Evolutionary conservation across 2,113 vertebrate genomes (phyloP).

Genomic region (Oreochromis niloticus): DNA sequence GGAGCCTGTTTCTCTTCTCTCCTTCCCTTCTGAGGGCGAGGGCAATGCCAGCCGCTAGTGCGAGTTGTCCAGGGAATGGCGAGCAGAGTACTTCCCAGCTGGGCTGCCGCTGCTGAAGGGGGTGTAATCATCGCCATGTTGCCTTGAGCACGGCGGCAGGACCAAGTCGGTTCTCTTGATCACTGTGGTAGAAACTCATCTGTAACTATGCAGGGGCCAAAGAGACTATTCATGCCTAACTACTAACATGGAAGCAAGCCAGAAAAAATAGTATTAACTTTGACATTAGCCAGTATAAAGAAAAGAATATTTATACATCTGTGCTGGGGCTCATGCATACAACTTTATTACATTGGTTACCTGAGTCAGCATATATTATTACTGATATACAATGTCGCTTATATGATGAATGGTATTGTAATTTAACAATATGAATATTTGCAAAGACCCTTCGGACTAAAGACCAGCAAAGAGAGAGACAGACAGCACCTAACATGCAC

Average conservation of each 20-base stretch:
- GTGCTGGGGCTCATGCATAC: background rate
- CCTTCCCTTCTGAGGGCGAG: slow-evolving; percentile 20
- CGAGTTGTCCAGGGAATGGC: background rate
- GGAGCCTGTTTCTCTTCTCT: slow-evolving; percentile 19
- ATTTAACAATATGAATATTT: background rate
- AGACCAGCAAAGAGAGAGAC: background rate
- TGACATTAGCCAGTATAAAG: background rate
- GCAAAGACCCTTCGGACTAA: background rate
- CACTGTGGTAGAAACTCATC: slow-evolving; percentile 29
- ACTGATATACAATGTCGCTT: background rate
- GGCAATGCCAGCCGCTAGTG: slow-evolving; percentile 26
- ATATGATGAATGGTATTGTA: background rate
- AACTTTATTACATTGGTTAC: background rate
- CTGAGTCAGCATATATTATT: background rate
- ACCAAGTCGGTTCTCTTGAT: slow-evolving; percentile 36
- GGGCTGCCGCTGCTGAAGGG: slow-evolving; percentile 41
- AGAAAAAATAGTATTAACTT: slow-evolving; percentile 4
- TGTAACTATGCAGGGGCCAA: slow-evolving; percentile 19
- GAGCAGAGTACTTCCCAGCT: slow-evolving; percentile 47
- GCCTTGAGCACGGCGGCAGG: slow-evolving; percentile 34
- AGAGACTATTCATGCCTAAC: slow-evolving; percentile 22
- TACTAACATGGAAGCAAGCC: slow-evolving; percentile 40
- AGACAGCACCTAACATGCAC: background rate
- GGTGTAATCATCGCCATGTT: slow-evolving; percentile 24
- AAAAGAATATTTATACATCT: background rate